phyloP scores from a whole-genome alignment of 2,888 invertebrate species.

The Maniola hyperantus region DNA sequence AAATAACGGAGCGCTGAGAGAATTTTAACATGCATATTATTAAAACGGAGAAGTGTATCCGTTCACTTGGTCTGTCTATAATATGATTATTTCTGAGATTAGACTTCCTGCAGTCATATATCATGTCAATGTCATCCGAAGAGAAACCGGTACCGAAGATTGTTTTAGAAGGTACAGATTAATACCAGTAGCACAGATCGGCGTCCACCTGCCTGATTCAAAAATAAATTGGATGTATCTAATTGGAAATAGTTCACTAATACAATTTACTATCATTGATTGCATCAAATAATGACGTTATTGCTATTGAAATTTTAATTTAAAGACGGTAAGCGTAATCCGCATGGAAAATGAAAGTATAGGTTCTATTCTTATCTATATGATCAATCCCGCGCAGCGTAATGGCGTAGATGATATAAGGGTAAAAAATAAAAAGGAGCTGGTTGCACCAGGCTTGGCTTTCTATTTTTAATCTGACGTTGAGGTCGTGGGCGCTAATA shows the following conservation, averaged over 20 bases:
- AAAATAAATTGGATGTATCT: slow-evolving; percentile 18
- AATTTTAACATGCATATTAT: slow-evolving; percentile 8
- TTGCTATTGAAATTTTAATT: slow-evolving; percentile 26
- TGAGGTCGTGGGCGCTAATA: slow-evolving; percentile 66
- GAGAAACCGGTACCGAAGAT: slow-evolving; percentile 26
- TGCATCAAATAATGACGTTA: slow-evolving; percentile 20
- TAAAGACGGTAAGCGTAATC: slow-evolving; percentile 18
- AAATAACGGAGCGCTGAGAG: background rate
- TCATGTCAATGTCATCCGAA: slow-evolving; percentile 32
- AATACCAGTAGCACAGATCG: slow-evolving; percentile 29
- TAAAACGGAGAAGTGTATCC: slow-evolving; percentile 19
- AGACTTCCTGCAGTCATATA: slow-evolving; percentile 26
- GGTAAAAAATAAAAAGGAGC: slow-evolving; percentile 76
- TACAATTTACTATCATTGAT: slow-evolving; percentile 14
- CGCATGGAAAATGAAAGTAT: slow-evolving; percentile 58
- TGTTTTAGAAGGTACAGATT: slow-evolving; percentile 18
- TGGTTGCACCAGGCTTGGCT: slow-evolving; percentile 69
- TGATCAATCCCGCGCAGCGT: slow-evolving; percentile 61
- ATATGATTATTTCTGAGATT: slow-evolving; percentile 16
- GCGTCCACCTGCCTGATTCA: slow-evolving; percentile 19
- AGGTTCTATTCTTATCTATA: slow-evolving; percentile 50
- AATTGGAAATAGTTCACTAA: slow-evolving; percentile 19
- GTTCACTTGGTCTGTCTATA: slow-evolving; percentile 20
- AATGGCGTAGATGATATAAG: slow-evolving; percentile 63
- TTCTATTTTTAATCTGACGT: slow-evolving; percentile 80